Conservation (phyloP, 2,888 invertebrate species). For the Uloborus plumipes region DNA sequence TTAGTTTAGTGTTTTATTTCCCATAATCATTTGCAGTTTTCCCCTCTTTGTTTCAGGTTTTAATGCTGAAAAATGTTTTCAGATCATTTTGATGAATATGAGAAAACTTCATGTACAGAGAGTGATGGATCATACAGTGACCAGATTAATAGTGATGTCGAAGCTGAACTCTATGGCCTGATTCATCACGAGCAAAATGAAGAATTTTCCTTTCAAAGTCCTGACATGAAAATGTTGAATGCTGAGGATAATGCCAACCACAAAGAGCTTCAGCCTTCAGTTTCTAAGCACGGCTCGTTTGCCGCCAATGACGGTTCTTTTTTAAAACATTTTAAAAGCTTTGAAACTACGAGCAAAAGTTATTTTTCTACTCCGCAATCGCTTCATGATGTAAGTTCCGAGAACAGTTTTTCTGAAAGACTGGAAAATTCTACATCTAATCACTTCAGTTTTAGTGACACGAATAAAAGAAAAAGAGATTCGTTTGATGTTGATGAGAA, state of each 20-base stretch:
- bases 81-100: not conserved
- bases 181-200: slow-evolving; percentile 28
- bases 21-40: too few species aligned
- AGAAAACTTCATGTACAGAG: not conserved
- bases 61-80: not conserved
- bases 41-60: not conserved
- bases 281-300: not conserved
- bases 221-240: too few species aligned
- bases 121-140: slow-evolving; percentile 29
- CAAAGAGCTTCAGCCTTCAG: too few species aligned
- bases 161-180: slow-evolving; percentile 38
- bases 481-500: too few species aligned
- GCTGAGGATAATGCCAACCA: too few species aligned
- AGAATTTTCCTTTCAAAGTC: too few species aligned
- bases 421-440: too few species aligned
- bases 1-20: too few species aligned
- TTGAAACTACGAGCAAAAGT: not conserved
- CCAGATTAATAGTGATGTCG: slow-evolving; percentile 43
- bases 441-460: too few species aligned
- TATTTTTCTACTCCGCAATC: not conserved
- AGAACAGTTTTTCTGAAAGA: not conserved
- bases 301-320: not conserved
- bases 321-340: not conserved
- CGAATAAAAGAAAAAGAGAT: too few species aligned
- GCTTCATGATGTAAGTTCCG: not conserved